phyloP scores from a whole-genome alignment of 2,797 vertebrate genomes.

The Chiroxiphia lanceolata region DNA sequence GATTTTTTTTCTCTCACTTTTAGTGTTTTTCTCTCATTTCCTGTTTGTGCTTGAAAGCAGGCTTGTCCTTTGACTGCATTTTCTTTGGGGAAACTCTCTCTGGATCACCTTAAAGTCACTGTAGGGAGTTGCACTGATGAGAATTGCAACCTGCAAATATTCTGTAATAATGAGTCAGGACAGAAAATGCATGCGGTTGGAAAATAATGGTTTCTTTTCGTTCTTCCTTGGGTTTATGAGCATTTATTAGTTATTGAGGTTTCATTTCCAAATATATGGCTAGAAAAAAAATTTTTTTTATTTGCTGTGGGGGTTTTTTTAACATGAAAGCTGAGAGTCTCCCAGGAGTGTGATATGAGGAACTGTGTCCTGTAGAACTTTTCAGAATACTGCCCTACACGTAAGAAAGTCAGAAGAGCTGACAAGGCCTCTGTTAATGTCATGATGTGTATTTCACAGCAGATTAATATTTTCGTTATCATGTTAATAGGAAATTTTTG shows the following conservation, averaged over 20 bases:
- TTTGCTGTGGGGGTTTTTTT: neutral
- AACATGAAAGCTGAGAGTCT: neutral
- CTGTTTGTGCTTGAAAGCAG: neutral
- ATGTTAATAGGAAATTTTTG: neutral
- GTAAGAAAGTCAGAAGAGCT: neutral
- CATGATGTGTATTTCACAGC: neutral
- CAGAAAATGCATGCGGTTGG: neutral
- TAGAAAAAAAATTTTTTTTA: neutral
- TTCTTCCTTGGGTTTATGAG: neutral
- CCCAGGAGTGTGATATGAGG: neutral
- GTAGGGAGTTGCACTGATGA: neutral
- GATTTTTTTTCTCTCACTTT: neutral
- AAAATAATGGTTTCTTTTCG: neutral
- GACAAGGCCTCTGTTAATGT: neutral
- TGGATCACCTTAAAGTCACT: neutral
- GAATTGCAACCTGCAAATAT: neutral
- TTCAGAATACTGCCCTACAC: neutral
- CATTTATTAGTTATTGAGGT: neutral
- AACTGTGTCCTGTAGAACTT: neutral
- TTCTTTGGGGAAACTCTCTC: neutral
- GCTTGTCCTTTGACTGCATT: neutral
- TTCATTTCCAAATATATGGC: neutral
- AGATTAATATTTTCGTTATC: neutral
- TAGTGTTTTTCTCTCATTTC: constrained; percentile 30
- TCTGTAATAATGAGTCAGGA: neutral